These are phyloP conservation scores for Oxyruncus cristatus DNA, from an alignment of 2,113 vertebrate species.

Conservation along the genomic window DNA sequence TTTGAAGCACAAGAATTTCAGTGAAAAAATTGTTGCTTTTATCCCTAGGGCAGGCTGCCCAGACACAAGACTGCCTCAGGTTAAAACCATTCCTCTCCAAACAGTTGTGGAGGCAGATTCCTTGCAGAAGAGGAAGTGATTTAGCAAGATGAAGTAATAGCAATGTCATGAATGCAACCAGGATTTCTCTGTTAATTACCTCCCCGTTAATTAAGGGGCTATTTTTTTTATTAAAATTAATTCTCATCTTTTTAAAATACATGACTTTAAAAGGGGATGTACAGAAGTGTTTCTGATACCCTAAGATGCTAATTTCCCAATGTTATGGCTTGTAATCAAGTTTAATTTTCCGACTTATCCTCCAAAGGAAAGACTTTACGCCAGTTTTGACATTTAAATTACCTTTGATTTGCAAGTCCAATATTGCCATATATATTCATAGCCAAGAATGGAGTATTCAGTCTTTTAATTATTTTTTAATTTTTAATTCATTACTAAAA, in stretches of 20 bases:
- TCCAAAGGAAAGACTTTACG: conserved; percentile 28
- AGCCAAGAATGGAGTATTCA: neutral
- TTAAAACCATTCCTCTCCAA: neutral
- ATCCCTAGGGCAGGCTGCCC: neutral
- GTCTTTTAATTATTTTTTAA: neutral
- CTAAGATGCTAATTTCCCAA: conserved; percentile 31
- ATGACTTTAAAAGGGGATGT: neutral
- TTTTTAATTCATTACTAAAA: neutral
- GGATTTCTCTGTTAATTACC: conserved; percentile 8
- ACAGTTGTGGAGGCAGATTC: neutral
- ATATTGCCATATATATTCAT: conserved; percentile 60
- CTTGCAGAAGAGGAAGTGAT: neutral
- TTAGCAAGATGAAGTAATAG: neutral
- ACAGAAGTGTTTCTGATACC: neutral
- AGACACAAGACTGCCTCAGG: neutral
- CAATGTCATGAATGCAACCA: neutral
- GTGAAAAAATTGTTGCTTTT: neutral
- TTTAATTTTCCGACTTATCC: conserved; percentile 51
- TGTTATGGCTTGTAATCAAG: conserved; percentile 28
- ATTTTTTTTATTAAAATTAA: neutral
- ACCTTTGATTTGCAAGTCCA: conserved; percentile 62
- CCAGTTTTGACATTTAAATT: conserved; percentile 60
- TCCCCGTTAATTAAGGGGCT: neutral
- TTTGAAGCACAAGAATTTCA: neutral
- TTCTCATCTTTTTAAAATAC: neutral